A percentile compares a stretch with the other conserved stretches of the same genome.
Evolutionary conservation across 64 coral and sea anemone species (phyloP).

Genomic region (Hydrozoanthus tunicans): DNA sequence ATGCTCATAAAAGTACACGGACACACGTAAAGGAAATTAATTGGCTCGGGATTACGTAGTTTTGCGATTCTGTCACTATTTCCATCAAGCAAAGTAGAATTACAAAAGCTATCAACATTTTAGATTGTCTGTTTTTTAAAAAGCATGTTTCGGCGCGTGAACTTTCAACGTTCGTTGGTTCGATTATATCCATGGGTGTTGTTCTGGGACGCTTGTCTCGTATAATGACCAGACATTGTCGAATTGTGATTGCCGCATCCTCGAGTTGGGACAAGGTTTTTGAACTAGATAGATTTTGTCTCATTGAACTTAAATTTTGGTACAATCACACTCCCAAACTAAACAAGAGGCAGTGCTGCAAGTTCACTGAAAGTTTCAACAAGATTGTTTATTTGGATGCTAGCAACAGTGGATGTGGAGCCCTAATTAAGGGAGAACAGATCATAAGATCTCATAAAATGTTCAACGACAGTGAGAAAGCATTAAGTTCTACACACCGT

Average conservation of each 20-base stretch:
- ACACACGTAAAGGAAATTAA: slow-evolving; percentile 25
- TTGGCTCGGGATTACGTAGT: slow-evolving; percentile 65
- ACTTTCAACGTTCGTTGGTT: slow-evolving; percentile 6
- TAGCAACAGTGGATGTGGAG: not conserved
- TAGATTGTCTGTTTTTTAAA: not conserved
- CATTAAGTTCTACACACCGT: slow-evolving; percentile 13
- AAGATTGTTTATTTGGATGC: slow-evolving; percentile 23
- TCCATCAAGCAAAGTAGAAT: not conserved
- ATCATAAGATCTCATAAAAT: slow-evolving; percentile 18
- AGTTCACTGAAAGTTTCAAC: not conserved
- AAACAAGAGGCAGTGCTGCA: slow-evolving; percentile 6
- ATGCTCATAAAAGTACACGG: slow-evolving; percentile 56
- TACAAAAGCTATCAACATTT: not conserved
- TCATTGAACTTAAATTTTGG: slow-evolving; percentile 7
- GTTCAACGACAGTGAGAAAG: not conserved
- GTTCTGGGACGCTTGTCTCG: not conserved
- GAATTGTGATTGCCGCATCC: slow-evolving; percentile 17
- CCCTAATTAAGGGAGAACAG: not conserved
- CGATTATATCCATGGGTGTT: slow-evolving; percentile 28
- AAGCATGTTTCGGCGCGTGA: not conserved
- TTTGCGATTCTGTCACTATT: not conserved
- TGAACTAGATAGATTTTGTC: not conserved
- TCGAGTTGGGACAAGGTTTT: not conserved
- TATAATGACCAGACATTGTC: slow-evolving; percentile 43
- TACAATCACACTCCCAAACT: not conserved